Base-by-base conservation (phyloP, 2,797 vertebrate genomes). In the Menidia menidia region DNA sequence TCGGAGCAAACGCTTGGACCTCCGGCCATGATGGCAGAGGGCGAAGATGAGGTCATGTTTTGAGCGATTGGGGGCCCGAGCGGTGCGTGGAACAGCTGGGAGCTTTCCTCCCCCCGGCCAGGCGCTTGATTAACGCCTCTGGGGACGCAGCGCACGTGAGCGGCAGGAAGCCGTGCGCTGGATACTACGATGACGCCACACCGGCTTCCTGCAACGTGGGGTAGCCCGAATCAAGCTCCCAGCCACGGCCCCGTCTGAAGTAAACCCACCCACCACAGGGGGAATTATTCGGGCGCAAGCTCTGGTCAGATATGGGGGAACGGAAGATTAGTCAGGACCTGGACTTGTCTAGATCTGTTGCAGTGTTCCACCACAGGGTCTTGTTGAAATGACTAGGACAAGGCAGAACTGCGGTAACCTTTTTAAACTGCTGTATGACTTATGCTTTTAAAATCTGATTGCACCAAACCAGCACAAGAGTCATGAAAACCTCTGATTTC, bases 41-140 rank as follows among this genome's bases (percentile, higher is more conserved):
- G 14, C 35, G 66, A 64, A 71, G 60, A 31, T 60, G 15, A 44
- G 13, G 65, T 60, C 54, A 25, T 15, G 47, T 47, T 25, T 25
- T 25, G 25, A 25, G 45, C n/a, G 41, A 61, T 1, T 1, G 31
- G 6, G n/a, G 25, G 25, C 15, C 15, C 1, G 16, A 18, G 31
- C 19, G 44, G 47, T 30, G 35, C 25, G 14, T 39, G 45, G 53
- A 75, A 57, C 16, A 13, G 12, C 52, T 8, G 59, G 30, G 71
- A 47, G 61, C 59, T n/a, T 25, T 56, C 39, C 11, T 16, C 15
- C 71, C 77, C 77, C 77, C 71, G 55, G 43, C 77, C 32, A 72
- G 61, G 69, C 41, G 64, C 73, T 87, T 87, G 85, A 87, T 84
- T 73, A 84, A 77, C 73, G 65, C 57, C 55, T 58, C 73, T 15